phyloP scores from a whole-genome alignment of 1,140 invertebrate genomes.

The Dinoponera quadriceps region DNA sequence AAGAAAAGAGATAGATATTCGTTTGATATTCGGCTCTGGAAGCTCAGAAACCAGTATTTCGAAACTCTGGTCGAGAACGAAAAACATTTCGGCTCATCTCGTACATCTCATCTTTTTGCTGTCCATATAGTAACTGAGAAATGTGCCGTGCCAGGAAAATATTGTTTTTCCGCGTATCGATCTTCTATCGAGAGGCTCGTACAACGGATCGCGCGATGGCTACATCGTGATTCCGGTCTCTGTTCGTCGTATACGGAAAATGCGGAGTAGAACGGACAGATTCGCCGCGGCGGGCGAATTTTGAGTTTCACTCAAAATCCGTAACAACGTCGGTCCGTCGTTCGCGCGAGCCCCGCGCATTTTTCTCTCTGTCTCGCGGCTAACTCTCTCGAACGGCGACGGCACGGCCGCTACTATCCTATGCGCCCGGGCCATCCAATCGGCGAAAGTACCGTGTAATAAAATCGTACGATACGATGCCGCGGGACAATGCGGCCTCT shows the following conservation, averaged over 20 bases:
- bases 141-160: too few relatives aligned
- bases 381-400: conserved; percentile 58
- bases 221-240: not conserved
- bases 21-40: too few relatives aligned
- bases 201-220: conserved; percentile 30
- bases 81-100: too few relatives aligned
- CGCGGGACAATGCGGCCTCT: conserved; percentile 52
- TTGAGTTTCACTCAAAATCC: conserved; percentile 59
- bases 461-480: conserved; percentile 65
- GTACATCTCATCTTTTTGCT: too few relatives aligned
- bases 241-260: conserved; percentile 27
- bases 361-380: conserved; percentile 24
- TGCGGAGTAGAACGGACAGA: conserved; percentile 40
- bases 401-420: conserved; percentile 55
- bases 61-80: too few relatives aligned
- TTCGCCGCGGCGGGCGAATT: conserved; percentile 56
- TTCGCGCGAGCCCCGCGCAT: conserved; percentile 5
- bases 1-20: too few relatives aligned
- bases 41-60: too few relatives aligned
- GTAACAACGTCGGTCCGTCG: conserved; percentile 33
- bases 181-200: not conserved
- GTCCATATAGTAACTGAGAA: too few relatives aligned
- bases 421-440: conserved; percentile 61
- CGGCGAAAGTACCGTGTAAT: conserved; percentile 69
- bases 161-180: too few relatives aligned